Conservation (phyloP, 2,113 vertebrate species). For the Falco punctatus region DNA sequence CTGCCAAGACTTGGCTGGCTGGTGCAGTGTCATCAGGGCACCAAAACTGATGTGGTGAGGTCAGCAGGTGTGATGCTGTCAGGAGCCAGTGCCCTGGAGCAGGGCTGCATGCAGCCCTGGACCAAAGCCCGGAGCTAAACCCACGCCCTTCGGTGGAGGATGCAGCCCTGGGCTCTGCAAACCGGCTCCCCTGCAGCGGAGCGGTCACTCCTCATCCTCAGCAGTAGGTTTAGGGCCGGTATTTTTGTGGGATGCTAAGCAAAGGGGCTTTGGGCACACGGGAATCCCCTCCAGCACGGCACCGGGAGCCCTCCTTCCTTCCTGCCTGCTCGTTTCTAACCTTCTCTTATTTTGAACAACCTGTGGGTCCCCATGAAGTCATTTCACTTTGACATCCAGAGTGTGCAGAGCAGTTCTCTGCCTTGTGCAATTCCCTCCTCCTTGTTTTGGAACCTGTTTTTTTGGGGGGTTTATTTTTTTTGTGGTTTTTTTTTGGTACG, state of each 20-base stretch:
- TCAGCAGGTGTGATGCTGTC: accelerated
- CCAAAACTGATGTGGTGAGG: accelerated
- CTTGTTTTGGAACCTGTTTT: neutral
- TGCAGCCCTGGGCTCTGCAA: neutral
- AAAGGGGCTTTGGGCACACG: accelerated
- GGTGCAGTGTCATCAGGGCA: accelerated
- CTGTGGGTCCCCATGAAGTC: neutral
- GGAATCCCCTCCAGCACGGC: accelerated
- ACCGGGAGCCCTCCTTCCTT: neutral
- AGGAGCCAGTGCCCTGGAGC: neutral
- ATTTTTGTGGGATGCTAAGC: neutral
- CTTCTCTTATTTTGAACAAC: accelerated
- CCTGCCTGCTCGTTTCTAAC: neutral
- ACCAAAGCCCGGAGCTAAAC: neutral
- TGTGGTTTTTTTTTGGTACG: neutral
- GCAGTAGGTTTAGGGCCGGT: neutral
- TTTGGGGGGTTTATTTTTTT: neutral
- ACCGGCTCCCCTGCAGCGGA: accelerated
- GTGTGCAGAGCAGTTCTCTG: accelerated
- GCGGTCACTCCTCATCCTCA: neutral
- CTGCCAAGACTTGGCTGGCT: accelerated
- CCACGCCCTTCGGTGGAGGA: accelerated
- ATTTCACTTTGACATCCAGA: neutral
- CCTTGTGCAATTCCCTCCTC: neutral
- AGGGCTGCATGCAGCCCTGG: neutral